phyloP scores from a whole-genome alignment of 2,113 vertebrate genomes.

The Neolamprologus tretocephalus region DNA sequence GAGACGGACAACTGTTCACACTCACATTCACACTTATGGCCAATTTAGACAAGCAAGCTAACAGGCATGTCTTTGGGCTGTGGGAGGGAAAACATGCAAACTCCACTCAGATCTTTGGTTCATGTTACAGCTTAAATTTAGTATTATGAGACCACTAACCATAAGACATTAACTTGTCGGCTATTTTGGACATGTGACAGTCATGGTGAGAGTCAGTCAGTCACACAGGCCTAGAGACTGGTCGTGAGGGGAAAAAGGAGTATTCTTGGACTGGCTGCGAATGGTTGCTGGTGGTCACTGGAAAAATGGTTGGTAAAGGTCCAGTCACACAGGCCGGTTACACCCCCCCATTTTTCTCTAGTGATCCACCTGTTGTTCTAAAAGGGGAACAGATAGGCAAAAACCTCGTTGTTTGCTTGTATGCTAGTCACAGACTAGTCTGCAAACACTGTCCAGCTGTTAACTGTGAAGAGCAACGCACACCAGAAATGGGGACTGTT shows the following conservation, averaged over 20 bases:
- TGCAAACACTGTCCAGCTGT: not conserved
- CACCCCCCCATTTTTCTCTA: not conserved
- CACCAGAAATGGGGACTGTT: not conserved
- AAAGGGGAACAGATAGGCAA: not conserved
- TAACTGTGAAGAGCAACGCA: not conserved
- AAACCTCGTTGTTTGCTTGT: not conserved
- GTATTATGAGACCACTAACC: not conserved
- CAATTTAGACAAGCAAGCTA: not conserved
- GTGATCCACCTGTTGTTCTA: not conserved
- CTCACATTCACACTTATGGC: not conserved
- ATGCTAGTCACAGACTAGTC: not conserved
- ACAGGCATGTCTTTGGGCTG: not conserved
- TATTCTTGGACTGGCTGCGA: not conserved
- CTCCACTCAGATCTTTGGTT: not conserved
- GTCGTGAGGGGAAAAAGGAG: not conserved
- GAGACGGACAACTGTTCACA: not conserved
- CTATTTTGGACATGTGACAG: not conserved
- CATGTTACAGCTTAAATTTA: not conserved
- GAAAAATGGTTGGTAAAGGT: not conserved
- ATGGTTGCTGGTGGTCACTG: not conserved
- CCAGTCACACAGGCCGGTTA: fast-evolving
- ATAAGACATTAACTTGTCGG: not conserved
- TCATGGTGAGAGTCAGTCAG: fast-evolving
- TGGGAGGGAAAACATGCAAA: not conserved
- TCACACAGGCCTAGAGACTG: not conserved